Percentiles rank a stretch among this genome's conserved stretches.
Evolutionary conservation across 1,140 invertebrate species (phyloP).

Genomic region (Mycetomoellerius zeteki): DNA sequence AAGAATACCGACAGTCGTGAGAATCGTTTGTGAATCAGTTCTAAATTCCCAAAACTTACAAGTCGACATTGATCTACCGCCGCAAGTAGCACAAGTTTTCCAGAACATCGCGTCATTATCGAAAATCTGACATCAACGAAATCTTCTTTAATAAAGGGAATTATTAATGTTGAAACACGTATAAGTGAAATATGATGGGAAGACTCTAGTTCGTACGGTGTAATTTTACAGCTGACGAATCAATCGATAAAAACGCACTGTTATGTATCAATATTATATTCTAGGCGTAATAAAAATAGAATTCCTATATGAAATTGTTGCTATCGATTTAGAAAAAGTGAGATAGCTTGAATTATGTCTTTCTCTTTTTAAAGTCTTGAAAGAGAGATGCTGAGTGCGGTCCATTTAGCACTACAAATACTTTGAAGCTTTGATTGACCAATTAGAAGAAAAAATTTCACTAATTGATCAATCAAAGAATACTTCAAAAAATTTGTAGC

Average conservation of each 20-base stretch:
- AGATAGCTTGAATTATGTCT: no score
- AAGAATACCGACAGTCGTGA: conserved; percentile 72
- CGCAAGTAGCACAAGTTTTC: conserved; percentile 57
- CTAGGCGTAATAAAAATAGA: no score
- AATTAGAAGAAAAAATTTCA: no score
- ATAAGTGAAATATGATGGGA: not conserved
- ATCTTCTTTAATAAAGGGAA: not conserved
- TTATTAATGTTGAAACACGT: not conserved
- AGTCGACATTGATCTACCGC: conserved; percentile 69
- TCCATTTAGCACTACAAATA: no score
- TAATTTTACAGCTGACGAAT: not conserved
- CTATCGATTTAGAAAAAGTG: no score
- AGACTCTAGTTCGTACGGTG: not conserved
- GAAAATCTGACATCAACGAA: conserved; percentile 32
- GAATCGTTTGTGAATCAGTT: conserved; percentile 40
- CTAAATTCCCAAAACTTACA: conserved; percentile 65
- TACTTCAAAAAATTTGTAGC: no score
- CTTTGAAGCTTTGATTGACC: no score
- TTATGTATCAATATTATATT: no score
- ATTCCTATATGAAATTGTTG: no score
- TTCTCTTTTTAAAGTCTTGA: no score
- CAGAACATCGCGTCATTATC: conserved; percentile 58
- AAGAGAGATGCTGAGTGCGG: no score
- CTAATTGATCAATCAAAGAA: no score
- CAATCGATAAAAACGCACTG: not conserved